Percentiles rank a stretch among this genome's conserved stretches.
Conservation (phyloP, 2,888 invertebrate genomes). For the Mamestra brassicae region DNA sequence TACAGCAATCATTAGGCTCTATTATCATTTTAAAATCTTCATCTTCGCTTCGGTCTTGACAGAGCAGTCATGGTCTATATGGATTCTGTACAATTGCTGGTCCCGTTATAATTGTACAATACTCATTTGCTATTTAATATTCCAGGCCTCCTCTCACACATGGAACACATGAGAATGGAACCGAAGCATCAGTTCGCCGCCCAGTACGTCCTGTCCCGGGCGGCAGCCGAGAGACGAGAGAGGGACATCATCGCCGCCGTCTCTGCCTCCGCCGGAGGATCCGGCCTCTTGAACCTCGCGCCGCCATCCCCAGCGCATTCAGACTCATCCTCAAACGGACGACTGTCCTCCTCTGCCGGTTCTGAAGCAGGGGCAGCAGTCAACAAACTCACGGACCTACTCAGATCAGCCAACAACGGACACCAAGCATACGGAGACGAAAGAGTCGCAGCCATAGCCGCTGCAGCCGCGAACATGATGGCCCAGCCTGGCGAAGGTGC, state of each 20-base stretch:
- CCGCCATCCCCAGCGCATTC: conserved; percentile 97
- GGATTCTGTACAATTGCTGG: too few species aligned
- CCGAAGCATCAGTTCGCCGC: conserved; percentile 99
- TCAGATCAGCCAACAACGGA: conserved; percentile 92
- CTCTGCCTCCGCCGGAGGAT: conserved; percentile 92
- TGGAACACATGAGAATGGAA: conserved; percentile 99
- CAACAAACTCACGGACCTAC: conserved; percentile 91
- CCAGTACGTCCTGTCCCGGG: conserved; percentile 97
- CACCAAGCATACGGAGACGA: conserved; percentile 92
- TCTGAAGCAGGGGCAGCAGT: conserved; percentile 93
- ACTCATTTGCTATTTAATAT: conserved; percentile 54
- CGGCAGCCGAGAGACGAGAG: conserved; percentile 97
- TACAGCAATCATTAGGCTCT: accelerated
- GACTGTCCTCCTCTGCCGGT: conserved; percentile 95
- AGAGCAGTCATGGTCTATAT: too few species aligned
- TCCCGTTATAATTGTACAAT: background rate
- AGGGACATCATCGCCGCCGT: conserved; percentile 94
- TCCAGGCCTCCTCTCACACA: conserved; percentile 97
- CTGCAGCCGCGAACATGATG: conserved; percentile 92
- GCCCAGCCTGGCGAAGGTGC: conserved; percentile 92
- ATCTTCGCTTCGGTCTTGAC: too few species aligned
- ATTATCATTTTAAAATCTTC: background rate
- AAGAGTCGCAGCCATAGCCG: conserved; percentile 94
- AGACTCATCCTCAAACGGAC: conserved; percentile 96
- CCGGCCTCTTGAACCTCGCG: conserved; percentile 93